These are phyloP conservation scores for Ctenopoma kingsleyae DNA, from an alignment of 2,797 vertebrate species.

Conservation along the genomic window DNA sequence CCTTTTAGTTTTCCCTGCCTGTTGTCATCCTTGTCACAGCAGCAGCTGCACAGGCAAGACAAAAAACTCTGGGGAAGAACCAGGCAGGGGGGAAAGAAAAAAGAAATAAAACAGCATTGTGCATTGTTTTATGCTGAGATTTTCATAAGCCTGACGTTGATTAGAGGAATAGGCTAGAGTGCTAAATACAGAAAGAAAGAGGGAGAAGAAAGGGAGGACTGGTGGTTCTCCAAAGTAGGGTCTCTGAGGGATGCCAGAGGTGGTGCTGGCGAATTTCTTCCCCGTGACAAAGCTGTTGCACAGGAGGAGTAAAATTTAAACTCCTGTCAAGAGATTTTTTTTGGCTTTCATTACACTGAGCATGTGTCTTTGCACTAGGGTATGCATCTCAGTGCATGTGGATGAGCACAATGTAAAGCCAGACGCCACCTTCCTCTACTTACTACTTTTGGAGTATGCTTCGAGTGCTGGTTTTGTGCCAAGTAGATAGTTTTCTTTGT, in stretches of 20 bases:
- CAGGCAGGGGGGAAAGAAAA: slow-evolving; percentile 39
- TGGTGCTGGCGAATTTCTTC: slow-evolving; percentile 68
- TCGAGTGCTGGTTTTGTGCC: slow-evolving; percentile 67
- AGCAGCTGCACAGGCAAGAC: slow-evolving; percentile 75
- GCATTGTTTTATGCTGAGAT: slow-evolving; percentile 75
- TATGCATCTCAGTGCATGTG: slow-evolving; percentile 16
- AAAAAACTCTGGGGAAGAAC: slow-evolving; percentile 72
- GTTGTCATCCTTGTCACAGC: slow-evolving; percentile 66
- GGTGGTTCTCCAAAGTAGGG: slow-evolving; percentile 49
- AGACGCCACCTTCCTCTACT: slow-evolving; percentile 43
- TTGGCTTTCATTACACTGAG: slow-evolving; percentile 65
- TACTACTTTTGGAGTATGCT: slow-evolving; percentile 57
- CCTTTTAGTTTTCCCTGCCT: slow-evolving; percentile 68
- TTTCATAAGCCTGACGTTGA: slow-evolving; percentile 74
- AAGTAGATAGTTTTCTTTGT: slow-evolving; percentile 70
- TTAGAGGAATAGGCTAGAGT: slow-evolving; percentile 73
- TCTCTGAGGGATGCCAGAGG: slow-evolving; percentile 64
- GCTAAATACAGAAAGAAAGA: slow-evolving; percentile 62
- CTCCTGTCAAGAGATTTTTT: slow-evolving; percentile 67
- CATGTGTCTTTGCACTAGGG: slow-evolving; percentile 11
- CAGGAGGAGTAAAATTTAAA: slow-evolving; percentile 75
- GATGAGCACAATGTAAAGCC: slow-evolving; percentile 22
- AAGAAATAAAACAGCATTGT: slow-evolving; percentile 58
- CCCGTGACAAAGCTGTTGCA: slow-evolving; percentile 71
- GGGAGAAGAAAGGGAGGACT: slow-evolving; percentile 39